phyloP scores from a whole-genome alignment of 2,113 vertebrate species.

The Erpornis zantholeuca region DNA sequence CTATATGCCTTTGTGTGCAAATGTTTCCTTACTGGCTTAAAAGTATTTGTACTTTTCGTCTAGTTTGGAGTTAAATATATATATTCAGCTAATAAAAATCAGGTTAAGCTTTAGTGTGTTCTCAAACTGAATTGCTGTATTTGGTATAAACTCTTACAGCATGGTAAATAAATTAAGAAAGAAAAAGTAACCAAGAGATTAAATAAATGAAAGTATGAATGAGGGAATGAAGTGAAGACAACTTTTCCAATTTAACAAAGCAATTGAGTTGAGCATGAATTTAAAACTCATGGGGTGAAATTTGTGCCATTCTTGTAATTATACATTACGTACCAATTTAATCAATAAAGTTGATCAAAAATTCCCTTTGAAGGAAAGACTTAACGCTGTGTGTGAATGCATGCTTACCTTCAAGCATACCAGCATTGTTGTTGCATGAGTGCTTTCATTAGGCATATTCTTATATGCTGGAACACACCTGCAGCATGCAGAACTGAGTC shows the following conservation, averaged over 20 bases:
- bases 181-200: neutral
- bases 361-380: neutral
- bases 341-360: neutral
- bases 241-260: neutral
- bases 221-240: neutral
- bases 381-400: neutral
- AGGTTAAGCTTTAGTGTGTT: neutral
- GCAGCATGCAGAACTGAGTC: neutral
- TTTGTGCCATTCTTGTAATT: neutral
- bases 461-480: neutral
- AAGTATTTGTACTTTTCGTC: neutral
- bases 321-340: neutral
- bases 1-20: neutral
- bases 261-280: neutral
- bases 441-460: neutral
- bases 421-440: neutral
- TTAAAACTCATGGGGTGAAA: neutral
- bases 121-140: neutral
- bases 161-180: neutral
- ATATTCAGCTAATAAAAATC: neutral
- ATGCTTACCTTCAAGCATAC: neutral
- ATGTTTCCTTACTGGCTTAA: neutral
- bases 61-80: neutral
- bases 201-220: neutral
- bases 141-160: neutral